These are phyloP conservation scores for Leptopilina myrica DNA, from an alignment of 2,888 invertebrate genomes.

Conservation along the genomic window DNA sequence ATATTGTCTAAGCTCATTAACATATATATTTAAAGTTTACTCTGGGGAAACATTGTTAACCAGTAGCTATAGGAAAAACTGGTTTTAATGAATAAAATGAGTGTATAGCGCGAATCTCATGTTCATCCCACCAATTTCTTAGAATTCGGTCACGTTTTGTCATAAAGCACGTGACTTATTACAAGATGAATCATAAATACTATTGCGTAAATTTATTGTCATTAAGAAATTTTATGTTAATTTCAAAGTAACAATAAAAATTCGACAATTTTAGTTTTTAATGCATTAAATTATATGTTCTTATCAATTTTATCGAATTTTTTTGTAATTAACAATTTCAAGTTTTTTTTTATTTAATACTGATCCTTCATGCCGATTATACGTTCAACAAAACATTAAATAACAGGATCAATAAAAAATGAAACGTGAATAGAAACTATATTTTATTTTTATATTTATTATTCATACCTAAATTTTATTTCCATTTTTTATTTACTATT, in stretches of 20 bases:
- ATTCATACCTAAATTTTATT: no score
- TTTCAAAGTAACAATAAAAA: background rate
- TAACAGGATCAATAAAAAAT: no score
- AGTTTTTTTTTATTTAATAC: background rate
- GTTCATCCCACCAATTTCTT: background rate
- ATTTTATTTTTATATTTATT: background rate
- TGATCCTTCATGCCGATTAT: no score
- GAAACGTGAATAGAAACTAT: background rate
- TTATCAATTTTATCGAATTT: background rate
- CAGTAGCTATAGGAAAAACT: slow-evolving; percentile 3
- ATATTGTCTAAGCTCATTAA: background rate
- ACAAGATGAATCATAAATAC: slow-evolving; percentile 2
- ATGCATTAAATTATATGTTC: no score
- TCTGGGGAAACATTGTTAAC: background rate
- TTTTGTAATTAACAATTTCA: background rate
- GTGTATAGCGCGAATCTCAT: slow-evolving; percentile 10
- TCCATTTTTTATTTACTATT: no score
- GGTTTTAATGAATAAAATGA: slow-evolving; percentile 6
- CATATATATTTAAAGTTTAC: slow-evolving; percentile 1
- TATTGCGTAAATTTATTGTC: background rate
- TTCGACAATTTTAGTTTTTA: background rate
- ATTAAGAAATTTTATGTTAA: slow-evolving; percentile 12
- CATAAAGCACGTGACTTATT: slow-evolving; percentile 1
- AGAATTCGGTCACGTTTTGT: slow-evolving; percentile 24
- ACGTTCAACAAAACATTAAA: no score